These are phyloP conservation scores for Pinctada fucata DNA, from an alignment of 2,888 invertebrate species.

Conservation along the genomic window DNA sequence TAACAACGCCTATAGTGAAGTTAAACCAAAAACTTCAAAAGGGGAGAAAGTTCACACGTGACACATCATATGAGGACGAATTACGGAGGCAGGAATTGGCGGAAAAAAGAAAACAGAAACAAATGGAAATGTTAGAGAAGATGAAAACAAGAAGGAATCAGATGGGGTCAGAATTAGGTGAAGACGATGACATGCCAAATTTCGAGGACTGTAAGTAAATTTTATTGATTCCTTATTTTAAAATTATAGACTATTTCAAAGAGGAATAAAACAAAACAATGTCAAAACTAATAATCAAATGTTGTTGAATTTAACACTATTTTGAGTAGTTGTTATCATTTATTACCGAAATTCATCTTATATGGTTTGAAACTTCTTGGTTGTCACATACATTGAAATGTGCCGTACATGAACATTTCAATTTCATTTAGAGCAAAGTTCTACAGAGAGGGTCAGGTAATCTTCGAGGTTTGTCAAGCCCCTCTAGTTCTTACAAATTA, in stretches of 20 bases:
- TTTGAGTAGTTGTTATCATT: too few relatives aligned
- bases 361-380: too few relatives aligned
- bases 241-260: not conserved
- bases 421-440: too few relatives aligned
- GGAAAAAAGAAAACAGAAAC: constrained; percentile 59
- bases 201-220: constrained; percentile 63
- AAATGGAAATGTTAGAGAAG: constrained; percentile 60
- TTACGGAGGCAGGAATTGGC: constrained; percentile 56
- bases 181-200: constrained; percentile 48
- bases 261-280: not conserved
- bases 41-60: constrained; percentile 37
- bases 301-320: too few relatives aligned
- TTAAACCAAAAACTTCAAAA: constrained; percentile 29
- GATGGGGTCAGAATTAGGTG: constrained; percentile 31
- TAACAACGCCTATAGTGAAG: constrained; percentile 13
- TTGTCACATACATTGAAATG: too few relatives aligned
- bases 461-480: too few relatives aligned
- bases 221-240: not conserved
- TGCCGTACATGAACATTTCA: too few relatives aligned
- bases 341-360: too few relatives aligned
- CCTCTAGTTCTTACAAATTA: too few relatives aligned
- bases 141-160: constrained; percentile 44
- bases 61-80: constrained; percentile 60
- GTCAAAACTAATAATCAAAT: too few relatives aligned
- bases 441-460: too few relatives aligned